Conservation (phyloP, 1,140 invertebrate genomes). For the Drosophila ambigua region DNA sequence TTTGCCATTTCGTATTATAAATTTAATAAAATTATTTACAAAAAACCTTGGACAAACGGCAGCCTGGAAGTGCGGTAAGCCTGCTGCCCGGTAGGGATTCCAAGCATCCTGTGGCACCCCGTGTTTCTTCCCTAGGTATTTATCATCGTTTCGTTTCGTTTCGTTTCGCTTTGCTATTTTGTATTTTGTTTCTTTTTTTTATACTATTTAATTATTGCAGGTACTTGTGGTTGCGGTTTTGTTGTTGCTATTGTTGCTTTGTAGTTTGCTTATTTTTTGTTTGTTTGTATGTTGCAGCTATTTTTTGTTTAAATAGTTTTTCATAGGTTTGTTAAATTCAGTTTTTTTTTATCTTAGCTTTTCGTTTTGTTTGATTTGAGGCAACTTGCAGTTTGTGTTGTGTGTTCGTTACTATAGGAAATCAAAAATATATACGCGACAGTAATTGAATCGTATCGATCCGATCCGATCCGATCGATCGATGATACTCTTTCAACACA, state of each 20-base stretch:
- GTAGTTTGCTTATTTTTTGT: constrained; percentile 53
- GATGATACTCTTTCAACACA: constrained; percentile 23
- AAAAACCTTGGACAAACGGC: constrained; percentile 50
- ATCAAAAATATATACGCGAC: constrained; percentile 47
- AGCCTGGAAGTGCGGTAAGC: constrained; percentile 10
- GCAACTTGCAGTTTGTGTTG: constrained; percentile 54
- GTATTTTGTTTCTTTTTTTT: constrained; percentile 61
- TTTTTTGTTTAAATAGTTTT: constrained; percentile 38
- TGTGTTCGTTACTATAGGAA: constrained; percentile 44
- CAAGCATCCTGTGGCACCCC: neutral
- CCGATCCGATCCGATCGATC: neutral
- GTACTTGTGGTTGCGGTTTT: constrained; percentile 84
- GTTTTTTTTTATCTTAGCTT: constrained; percentile 26
- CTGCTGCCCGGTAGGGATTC: neutral
- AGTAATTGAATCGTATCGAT: constrained; percentile 37
- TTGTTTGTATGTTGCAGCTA: constrained; percentile 56
- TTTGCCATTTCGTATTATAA: constrained; percentile 58
- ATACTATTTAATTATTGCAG: constrained; percentile 81
- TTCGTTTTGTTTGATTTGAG: constrained; percentile 52
- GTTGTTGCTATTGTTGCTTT: constrained; percentile 80
- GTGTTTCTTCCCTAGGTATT: constrained; percentile 32
- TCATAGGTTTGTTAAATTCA: constrained; percentile 52
- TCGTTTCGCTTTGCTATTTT: constrained; percentile 51
- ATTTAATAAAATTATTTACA: constrained; percentile 83
- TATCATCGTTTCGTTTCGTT: constrained; percentile 29